These are phyloP conservation scores for Uloborus diversus DNA, from an alignment of 1,140 invertebrate species.

Conservation along the genomic window DNA sequence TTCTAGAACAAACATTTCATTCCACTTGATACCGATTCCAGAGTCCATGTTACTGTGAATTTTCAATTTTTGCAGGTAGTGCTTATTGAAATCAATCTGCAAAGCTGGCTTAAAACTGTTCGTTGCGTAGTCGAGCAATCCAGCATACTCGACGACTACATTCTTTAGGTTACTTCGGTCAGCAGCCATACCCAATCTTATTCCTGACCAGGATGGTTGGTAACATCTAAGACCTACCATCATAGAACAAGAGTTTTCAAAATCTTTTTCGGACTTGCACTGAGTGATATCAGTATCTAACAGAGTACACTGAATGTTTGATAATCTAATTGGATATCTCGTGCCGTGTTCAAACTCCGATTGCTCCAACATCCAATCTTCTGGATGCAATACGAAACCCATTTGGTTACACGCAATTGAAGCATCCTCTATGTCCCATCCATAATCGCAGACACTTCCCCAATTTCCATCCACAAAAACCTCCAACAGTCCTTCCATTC, in stretches of 20 bases:
- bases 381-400: constrained; percentile 89
- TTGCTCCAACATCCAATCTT: constrained; percentile 87
- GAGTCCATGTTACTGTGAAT: constrained; percentile 85
- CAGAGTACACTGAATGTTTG: constrained; percentile 89
- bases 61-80: constrained; percentile 85
- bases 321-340: constrained; percentile 65
- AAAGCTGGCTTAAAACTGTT: constrained; percentile 89
- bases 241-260: constrained; percentile 89
- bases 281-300: constrained; percentile 91
- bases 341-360: constrained; percentile 50
- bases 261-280: constrained; percentile 83
- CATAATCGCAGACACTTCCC: constrained; percentile 97
- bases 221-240: constrained; percentile 90
- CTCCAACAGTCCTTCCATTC: constrained; percentile 69
- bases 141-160: constrained; percentile 89
- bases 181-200: constrained; percentile 87
- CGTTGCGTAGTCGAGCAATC: constrained; percentile 91
- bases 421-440: constrained; percentile 92
- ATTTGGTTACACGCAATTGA: constrained; percentile 95
- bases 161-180: constrained; percentile 87
- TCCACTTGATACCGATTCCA: constrained; percentile 87
- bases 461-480: constrained; percentile 81
- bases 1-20: constrained; percentile 83
- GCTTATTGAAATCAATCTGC: constrained; percentile 95
- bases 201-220: constrained; percentile 89